Evolutionary conservation across 1,140 invertebrate genomes (phyloP).

Genomic region (Micrasema minimum): DNA sequence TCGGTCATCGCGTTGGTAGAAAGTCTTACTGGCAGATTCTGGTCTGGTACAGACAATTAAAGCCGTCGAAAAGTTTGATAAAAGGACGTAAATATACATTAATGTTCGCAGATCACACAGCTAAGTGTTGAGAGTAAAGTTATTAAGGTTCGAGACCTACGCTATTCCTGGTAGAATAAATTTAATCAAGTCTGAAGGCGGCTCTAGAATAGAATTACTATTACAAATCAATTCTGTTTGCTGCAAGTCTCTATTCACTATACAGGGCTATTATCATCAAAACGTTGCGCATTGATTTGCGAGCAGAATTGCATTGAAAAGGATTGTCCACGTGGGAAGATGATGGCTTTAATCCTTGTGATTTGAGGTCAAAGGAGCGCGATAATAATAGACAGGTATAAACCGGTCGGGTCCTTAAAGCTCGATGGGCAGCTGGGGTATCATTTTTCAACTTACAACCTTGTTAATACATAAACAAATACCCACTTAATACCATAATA

Average conservation of each 20-base stretch:
- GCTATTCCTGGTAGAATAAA: slow-evolving; percentile 9
- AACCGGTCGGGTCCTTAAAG: slow-evolving; percentile 11
- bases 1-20: too few relatives aligned
- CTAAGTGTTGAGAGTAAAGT: background rate
- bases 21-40: too few relatives aligned
- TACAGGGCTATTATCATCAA: background rate
- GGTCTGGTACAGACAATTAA: too few relatives aligned
- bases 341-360: background rate
- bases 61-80: too few relatives aligned
- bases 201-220: slow-evolving; percentile 19
- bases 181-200: slow-evolving; percentile 23
- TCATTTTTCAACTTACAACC: too few relatives aligned
- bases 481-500: too few relatives aligned
- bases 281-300: background rate
- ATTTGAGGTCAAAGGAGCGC: slow-evolving; percentile 33
- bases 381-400: slow-evolving; percentile 3
- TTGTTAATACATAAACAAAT: too few relatives aligned
- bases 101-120: background rate
- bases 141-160: slow-evolving; percentile 9
- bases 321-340: slow-evolving; percentile 20
- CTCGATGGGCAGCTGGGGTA: background rate
- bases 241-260: background rate
- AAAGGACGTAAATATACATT: too few relatives aligned
- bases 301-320: slow-evolving; percentile 21
- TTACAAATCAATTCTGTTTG: slow-evolving; percentile 15